Percentiles rank a stretch among this genome's conserved stretches.
phyloP scores from a whole-genome alignment of 2,113 vertebrate genomes.

The Gnathonemus longibarbis region DNA sequence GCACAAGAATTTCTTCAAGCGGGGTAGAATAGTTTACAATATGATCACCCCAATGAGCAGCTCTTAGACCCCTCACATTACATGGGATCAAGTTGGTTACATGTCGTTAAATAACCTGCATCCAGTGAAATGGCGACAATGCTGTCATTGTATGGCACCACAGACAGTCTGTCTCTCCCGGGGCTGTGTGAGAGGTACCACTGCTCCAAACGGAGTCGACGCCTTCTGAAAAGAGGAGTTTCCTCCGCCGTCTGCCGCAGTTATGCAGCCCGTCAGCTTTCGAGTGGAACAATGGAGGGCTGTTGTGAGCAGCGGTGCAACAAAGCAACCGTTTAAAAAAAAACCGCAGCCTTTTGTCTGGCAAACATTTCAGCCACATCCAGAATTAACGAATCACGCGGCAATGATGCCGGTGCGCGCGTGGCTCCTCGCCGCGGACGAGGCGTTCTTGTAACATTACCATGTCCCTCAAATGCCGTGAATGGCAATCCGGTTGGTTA shows the following conservation, averaged over 20 bases:
- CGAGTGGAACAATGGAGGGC: background rate
- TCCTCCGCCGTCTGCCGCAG: background rate
- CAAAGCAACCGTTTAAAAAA: background rate
- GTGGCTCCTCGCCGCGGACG: background rate
- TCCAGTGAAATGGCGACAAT: background rate
- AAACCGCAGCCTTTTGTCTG: background rate
- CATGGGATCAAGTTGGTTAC: no score
- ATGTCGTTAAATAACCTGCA: background rate
- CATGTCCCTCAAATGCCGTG: background rate
- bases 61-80: background rate
- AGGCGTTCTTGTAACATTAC: background rate
- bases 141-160: background rate
- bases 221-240: constrained; percentile 5
- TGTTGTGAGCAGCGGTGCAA: background rate
- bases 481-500: background rate
- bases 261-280: background rate
- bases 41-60: background rate
- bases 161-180: background rate
- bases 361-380: background rate
- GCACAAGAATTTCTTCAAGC: background rate
- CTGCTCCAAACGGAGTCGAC: background rate
- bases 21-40: background rate
- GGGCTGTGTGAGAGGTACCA: background rate
- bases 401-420: background rate
- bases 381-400: background rate